Evolutionary conservation across 1,140 invertebrate genomes (phyloP), one percentile per base, ranked within the genome.

Genomic region (Capitella teleta): DNA sequence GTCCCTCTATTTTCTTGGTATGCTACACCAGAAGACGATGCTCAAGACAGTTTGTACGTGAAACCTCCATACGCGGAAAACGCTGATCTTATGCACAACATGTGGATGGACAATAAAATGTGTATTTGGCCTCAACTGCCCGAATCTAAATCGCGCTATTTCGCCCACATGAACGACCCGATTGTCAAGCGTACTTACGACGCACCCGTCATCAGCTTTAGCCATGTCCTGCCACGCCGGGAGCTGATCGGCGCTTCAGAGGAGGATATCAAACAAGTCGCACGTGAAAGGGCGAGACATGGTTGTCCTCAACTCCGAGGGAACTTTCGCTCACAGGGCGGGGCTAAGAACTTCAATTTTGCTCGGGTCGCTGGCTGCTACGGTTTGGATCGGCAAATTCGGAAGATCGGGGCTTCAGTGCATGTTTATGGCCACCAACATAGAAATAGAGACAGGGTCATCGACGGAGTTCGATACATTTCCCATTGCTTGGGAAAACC

Each of bases 101-200:
- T 57, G 26, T 57, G 55, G 55, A 57, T 57, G 55, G 55, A 57
- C 40, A 57, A 57, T 26, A 44, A 51, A 32, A 10, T 51, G 32
- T 57, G 55, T 23, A 43, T 24, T 6, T 57, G 55, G 55, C 48
- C 55, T 16, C 25, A 41, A 2, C 14, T 41, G 12, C 6, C 19
- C 3, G 18, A 21, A 3, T 30, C 16, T 14, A 18, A 18, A 30
- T 36, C 50, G 16, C 28, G 19, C 25, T 57, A 57, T 36, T 57
- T 57, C 36, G n/a, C 28, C 3, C 16, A 42, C 16, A 12, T 51
- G 14, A 57, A 54, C 40, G 16, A 46, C 12, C 21, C 43, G 14
- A 26, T 3, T 4, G n/a, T 47, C 4, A 16, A 34, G 34, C 14
- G 18, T 8, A 21, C 45, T 16, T 53, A 41, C 14, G 54, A 53